These are phyloP conservation scores for Sphyrna mokarran DNA, from an alignment of 2,113 vertebrate species.

Conservation along the genomic window DNA sequence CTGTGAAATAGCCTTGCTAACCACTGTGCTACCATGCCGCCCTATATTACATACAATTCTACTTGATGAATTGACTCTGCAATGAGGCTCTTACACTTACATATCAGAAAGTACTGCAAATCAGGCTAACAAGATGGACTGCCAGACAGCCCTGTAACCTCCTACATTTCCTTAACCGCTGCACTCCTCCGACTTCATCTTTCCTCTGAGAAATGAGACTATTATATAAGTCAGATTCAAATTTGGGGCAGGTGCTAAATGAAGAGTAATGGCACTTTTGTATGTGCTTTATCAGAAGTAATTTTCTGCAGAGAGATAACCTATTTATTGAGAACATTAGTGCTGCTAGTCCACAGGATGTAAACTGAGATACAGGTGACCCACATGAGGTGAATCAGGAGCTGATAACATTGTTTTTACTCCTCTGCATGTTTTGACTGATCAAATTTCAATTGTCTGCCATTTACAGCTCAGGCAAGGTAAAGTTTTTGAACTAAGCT, in stretches of 20 bases:
- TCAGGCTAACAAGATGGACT: not conserved
- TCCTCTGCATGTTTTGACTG: slow-evolving; percentile 14
- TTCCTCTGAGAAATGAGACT: not conserved
- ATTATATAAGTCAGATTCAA: not conserved
- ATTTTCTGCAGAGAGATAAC: slow-evolving; percentile 25
- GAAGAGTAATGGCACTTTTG: not conserved
- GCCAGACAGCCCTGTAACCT: not conserved
- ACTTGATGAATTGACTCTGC: not conserved
- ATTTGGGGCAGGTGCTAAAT: not conserved
- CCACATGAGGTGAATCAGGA: not conserved
- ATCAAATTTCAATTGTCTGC: slow-evolving; percentile 21
- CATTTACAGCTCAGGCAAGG: not conserved
- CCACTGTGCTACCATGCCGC: too few relatives aligned
- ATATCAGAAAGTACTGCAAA: not conserved
- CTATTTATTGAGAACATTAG: not conserved
- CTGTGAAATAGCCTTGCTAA: too few relatives aligned
- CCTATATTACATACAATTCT: too few relatives aligned
- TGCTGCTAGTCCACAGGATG: not conserved
- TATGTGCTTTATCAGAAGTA: not conserved
- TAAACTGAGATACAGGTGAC: not conserved
- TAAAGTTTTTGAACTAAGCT: not conserved
- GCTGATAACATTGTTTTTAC: slow-evolving; percentile 17
- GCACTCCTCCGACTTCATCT: not conserved
- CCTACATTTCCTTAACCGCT: not conserved
- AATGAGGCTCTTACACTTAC: not conserved